Base-by-base conservation (phyloP, 1,140 invertebrate genomes). In the Riptortus pedestris region DNA sequence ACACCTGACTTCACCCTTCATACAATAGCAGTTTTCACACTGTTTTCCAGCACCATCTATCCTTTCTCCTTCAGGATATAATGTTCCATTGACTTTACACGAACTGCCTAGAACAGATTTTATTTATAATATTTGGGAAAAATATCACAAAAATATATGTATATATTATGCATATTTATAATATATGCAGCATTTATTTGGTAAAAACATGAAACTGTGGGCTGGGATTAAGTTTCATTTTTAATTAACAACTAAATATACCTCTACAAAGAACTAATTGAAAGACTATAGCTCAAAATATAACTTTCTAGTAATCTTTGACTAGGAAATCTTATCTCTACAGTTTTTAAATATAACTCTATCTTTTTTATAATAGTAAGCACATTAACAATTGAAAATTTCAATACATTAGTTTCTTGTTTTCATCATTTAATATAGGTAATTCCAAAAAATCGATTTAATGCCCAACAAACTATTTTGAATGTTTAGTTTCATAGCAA, bases 21-120 rank as follows among this genome's bases (percentile, higher is more conserved):
- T 80, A 73, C 90, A 93, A 75, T 89, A 91, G 74, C 90, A 92
- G 66, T 86, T 86, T 70, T 86, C 83, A 72, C 87, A 90, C 9
- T 79, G 74, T 45, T 79, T 79, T 61, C 80, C 80, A 26, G 70
- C 77, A 26, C 80, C 76, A 4, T 80, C 75, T n/a, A 91, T 82
- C 74, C 85, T 83, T 65, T 87, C 84, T 1, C 90, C 90, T 74
- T 90, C 86, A 24, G 77, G 72, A 68, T 88, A 83, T 68, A 79
- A 75, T 22, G 75, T 76, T 0, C 80, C 78, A 24, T 81, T 79
- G 1, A 87, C 79, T 43, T 79, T 73, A 73, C 89, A 91, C 64
- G 85, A 85, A 83, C 29, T 16, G 0, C 61, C 65, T 66, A 38
- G 9, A 51, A 29, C 16, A 38, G 26, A 52, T 27, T 18, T n/a